Evolutionary conservation across 2,888 invertebrate species (phyloP).

Genomic region (Argynnis bischoffii): DNA sequence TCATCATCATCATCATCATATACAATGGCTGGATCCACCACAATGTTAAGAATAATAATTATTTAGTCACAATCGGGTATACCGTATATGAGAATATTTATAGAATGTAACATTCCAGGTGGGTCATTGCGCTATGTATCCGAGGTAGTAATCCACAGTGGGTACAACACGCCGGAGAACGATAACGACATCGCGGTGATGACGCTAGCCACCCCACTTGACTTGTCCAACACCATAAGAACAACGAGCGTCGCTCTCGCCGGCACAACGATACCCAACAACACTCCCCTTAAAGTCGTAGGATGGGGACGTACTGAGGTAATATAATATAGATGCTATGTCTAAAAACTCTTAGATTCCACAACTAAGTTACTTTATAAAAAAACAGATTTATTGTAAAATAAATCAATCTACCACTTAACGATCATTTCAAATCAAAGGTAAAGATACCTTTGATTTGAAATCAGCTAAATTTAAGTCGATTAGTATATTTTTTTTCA

Average conservation of each 20-base stretch:
- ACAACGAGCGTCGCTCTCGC: conserved; percentile 49
- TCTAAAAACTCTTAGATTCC: too few relatives aligned
- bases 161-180: conserved; percentile 50
- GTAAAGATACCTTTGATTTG: too few relatives aligned
- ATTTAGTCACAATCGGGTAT: background rate
- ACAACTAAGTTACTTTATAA: too few relatives aligned
- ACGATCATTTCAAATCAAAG: too few relatives aligned
- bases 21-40: too few relatives aligned
- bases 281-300: conserved; percentile 50
- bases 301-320: conserved; percentile 68
- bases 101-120: conserved; percentile 44
- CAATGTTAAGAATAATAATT: conserved; percentile 2
- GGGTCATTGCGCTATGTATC: conserved; percentile 53
- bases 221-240: conserved; percentile 40
- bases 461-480: too few relatives aligned
- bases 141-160: conserved; percentile 52
- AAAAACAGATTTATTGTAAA: too few relatives aligned
- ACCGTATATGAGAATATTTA: background rate
- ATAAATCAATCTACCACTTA: too few relatives aligned
- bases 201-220: conserved; percentile 46
- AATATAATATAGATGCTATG: background rate
- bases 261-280: conserved; percentile 47
- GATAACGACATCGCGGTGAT: conserved; percentile 65
- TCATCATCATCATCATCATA: too few relatives aligned
- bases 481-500: too few relatives aligned